phyloP scores from a whole-genome alignment of 1,140 invertebrate species.

The Megathymus violae region DNA sequence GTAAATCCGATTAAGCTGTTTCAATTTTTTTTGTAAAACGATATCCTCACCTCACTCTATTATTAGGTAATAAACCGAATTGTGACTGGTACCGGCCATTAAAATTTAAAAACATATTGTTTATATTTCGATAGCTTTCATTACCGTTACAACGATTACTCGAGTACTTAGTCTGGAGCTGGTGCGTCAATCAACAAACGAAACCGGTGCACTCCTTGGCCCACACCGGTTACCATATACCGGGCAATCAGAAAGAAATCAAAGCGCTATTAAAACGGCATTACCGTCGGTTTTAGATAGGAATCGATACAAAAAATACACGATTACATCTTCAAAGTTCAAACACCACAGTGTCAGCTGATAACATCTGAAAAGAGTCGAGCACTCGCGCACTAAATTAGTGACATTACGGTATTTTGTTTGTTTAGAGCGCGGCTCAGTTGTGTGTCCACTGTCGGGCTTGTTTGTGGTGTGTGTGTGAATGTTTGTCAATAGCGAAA shows the following conservation, averaged over 20 bases:
- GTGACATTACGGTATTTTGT: slow-evolving; percentile 7
- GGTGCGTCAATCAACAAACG: slow-evolving; percentile 57
- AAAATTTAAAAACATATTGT: neutral
- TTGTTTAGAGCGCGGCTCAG: neutral
- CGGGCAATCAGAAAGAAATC: slow-evolving; percentile 68
- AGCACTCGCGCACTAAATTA: slow-evolving; percentile 22
- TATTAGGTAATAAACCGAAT: slow-evolving; percentile 44
- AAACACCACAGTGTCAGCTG: slow-evolving; percentile 29
- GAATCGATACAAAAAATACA: slow-evolving; percentile 61
- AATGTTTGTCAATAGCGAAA: too few species aligned
- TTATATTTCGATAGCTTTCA: slow-evolving; percentile 12
- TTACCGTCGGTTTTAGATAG: slow-evolving; percentile 57
- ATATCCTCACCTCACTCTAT: slow-evolving; percentile 19
- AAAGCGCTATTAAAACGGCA: slow-evolving; percentile 68
- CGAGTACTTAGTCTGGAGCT: slow-evolving; percentile 20
- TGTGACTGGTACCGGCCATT: slow-evolving; percentile 2
- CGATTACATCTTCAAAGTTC: slow-evolving; percentile 52
- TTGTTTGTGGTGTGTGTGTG: neutral
- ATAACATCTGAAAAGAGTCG: slow-evolving; percentile 30
- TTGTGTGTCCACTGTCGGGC: too few species aligned
- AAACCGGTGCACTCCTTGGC: slow-evolving; percentile 45
- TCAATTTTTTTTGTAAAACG: too few species aligned
- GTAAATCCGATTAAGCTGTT: too few species aligned
- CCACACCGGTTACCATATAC: slow-evolving; percentile 44
- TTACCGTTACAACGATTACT: slow-evolving; percentile 19